These are phyloP conservation scores for Cyphomyrmex costatus DNA, from an alignment of 1,140 invertebrate genomes.

Conservation along the genomic window DNA sequence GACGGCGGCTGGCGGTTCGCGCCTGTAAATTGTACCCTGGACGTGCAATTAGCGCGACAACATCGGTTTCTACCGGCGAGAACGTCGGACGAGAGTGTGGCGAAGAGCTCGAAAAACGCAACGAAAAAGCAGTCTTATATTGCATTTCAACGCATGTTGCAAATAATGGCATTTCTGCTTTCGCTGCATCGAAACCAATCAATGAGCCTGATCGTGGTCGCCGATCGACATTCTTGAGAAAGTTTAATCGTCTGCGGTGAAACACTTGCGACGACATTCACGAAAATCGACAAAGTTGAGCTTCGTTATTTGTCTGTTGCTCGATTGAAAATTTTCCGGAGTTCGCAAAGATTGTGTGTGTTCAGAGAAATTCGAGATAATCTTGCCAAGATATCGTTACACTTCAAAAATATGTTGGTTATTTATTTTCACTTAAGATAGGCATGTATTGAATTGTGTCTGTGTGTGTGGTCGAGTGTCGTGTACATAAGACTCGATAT, in stretches of 20 bases:
- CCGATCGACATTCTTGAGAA: slow-evolving; percentile 23
- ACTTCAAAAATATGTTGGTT: not conserved
- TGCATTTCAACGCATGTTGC: slow-evolving; percentile 44
- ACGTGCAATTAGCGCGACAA: slow-evolving; percentile 77
- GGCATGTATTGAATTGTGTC: too few species aligned
- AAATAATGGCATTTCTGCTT: slow-evolving; percentile 10
- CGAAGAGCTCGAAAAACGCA: slow-evolving; percentile 54
- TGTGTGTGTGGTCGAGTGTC: not conserved
- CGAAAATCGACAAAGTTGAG: not conserved
- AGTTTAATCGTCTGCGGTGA: not conserved
- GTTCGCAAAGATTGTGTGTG: not conserved
- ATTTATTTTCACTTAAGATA: slow-evolving; percentile 21
- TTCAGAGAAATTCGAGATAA: slow-evolving; percentile 18
- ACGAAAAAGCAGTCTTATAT: slow-evolving; percentile 38
- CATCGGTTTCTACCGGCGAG: slow-evolving; percentile 21
- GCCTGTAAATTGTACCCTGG: slow-evolving; percentile 71
- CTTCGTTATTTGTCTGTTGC: not conserved
- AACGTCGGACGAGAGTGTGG: not conserved
- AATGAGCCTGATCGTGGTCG: not conserved
- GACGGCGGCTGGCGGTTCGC: slow-evolving; percentile 25
- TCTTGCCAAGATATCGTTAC: not conserved
- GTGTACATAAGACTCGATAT: slow-evolving; percentile 15
- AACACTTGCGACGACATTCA: slow-evolving; percentile 5
- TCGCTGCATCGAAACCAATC: slow-evolving; percentile 41
- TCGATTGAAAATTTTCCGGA: slow-evolving; percentile 1